Evolutionary conservation across 2,888 invertebrate species (phyloP).

Genomic region (Folsomia candida): DNA sequence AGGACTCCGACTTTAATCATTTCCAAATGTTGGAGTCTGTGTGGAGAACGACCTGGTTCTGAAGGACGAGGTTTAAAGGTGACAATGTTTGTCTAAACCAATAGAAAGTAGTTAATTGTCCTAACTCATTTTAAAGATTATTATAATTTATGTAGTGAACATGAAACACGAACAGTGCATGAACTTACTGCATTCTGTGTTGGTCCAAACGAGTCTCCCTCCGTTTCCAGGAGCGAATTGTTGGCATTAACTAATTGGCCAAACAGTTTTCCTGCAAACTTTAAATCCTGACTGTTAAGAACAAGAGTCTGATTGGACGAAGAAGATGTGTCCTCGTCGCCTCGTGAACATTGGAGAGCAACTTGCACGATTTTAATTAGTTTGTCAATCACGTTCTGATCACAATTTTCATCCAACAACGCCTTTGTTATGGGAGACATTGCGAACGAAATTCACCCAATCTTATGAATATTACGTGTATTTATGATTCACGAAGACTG

Average conservation of each 20-base stretch:
- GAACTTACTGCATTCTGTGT: neutral
- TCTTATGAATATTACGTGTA: no score
- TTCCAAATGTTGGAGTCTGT: slow-evolving; percentile 51
- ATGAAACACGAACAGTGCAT: neutral
- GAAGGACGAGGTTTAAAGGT: neutral
- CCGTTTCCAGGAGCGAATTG: neutral
- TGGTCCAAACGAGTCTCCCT: neutral
- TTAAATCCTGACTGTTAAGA: slow-evolving; percentile 12
- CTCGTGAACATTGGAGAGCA: slow-evolving; percentile 16
- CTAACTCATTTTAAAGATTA: neutral
- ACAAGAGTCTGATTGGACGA: neutral
- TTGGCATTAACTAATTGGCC: neutral
- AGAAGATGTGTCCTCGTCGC: neutral
- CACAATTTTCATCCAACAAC: slow-evolving; percentile 18
- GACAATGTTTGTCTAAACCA: neutral
- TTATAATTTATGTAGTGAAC: no score
- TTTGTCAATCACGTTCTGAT: slow-evolving; percentile 19
- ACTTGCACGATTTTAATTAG: slow-evolving; percentile 22
- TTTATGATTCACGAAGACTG: no score
- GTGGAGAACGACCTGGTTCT: neutral
- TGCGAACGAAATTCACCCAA: no score
- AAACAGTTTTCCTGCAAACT: slow-evolving; percentile 16
- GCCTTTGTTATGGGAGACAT: no score
- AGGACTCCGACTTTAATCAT: slow-evolving; percentile 54
- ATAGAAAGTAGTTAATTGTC: neutral